Evolutionary conservation across 2,888 invertebrate species (phyloP), one percentile per base, ranked within the genome.

Genomic region (Tetrapedia diversipes): DNA sequence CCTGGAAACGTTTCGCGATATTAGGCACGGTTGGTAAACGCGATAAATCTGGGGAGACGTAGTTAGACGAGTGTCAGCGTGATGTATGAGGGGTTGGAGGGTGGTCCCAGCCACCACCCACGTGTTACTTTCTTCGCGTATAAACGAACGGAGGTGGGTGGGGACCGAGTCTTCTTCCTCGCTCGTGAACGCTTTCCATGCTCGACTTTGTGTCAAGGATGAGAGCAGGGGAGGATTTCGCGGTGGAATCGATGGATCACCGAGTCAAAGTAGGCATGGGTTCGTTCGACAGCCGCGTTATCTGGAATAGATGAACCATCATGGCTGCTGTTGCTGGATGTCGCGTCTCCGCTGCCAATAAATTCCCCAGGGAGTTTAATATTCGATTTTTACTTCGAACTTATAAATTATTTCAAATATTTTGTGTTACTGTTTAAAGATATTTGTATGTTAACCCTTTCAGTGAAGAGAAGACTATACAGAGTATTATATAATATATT

Each of bases 31-130:
- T 86, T 85, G 89, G 87, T 87, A 88, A 90, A 88, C 87, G 84
- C 88, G 88, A 90, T 90, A 90, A 90, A 90, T 90, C 88, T 86
- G 86, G 82, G 78, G 82, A 86, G 88, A 88, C 86, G 84, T 86
- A 82, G 85, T 88, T 85, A 86, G 89, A 89, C 87, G 87, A 86
- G 84, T 87, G 89, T 89, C 88, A 89, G 77, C 81, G 75, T 89
- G 89, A 90, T 90, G 87, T 88, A 90, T 86, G 89, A 87, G 88
- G 81, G 82, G 84, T 80, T 59, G 82, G 67, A 56, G 53, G 70
- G 63, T 22, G 47, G 67, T 79, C 75, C 14, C 77, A 57, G 66
- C 66, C 59, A 81, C 79, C 77, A 77, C 79, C 77, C 59, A 71
- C 54, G 80, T 59, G 77, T 77, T 79, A 67, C 71, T 77, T 75